Base-by-base conservation (phyloP, 2,888 invertebrate genomes). In the Camptogramma bilineatum region DNA sequence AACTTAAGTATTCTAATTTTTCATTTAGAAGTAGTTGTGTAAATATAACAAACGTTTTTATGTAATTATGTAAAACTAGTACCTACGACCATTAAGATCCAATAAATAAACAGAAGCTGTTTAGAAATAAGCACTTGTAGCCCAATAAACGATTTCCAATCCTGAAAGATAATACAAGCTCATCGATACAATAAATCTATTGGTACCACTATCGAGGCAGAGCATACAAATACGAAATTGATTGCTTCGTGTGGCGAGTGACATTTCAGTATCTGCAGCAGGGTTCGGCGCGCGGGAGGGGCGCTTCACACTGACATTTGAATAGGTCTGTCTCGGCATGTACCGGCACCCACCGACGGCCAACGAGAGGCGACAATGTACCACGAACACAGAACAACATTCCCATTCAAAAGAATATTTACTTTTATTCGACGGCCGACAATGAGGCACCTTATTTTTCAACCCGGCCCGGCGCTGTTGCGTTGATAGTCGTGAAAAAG, bases 151-250 rank as follows among this genome's bases (percentile, higher is more conserved):
- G 65, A 69, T 71, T 70, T 70, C 68, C 65, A 68, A 71, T 63
- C 47, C 73, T 72, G 72, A 74, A 77, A 81, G 75, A 80, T 81
- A 80, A 80, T 80, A 81, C 79, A 71, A 71, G 73, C 73, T 78
- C 80, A 83, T 83, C 79, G 78, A 79, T 81, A 78, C 84, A 83
- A 89, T 90, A 89, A 88, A 88, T 88, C 87, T 85, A 86, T 85
- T 86, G 77, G 79, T 82, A 86, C 81, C 83, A 83, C 84, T 88
- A 90, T 87, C 86, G 82, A 81, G 82, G 83, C 85, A 83, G 82
- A 81, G 86, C 84, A 85, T 91, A 92, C 93, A 91, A 92, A 93
- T 93, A 86, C 86, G 91, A 92, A 91, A 93, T 91, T 93, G 93
- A 93, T 93, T 92, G 89, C 91, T 86, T 88, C 90, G 90, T 90